Percentiles rank a stretch among this genome's conserved stretches.
Evolutionary conservation across 1,140 invertebrate genomes (phyloP).

Genomic region (Parapsyche elsis): DNA sequence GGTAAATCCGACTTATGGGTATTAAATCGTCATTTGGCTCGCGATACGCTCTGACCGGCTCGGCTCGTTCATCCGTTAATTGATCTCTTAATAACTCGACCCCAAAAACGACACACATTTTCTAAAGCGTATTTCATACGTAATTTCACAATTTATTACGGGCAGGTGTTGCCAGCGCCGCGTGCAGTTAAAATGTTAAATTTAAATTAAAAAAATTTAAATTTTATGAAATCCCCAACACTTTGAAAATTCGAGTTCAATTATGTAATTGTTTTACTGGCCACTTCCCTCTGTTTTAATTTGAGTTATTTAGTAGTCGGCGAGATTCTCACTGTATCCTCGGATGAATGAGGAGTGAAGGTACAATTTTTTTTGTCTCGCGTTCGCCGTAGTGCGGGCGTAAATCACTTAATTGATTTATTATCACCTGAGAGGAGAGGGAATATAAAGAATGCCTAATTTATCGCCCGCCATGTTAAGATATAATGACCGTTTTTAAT

Average conservation of each 20-base stretch:
- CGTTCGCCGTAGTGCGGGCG: not conserved
- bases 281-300: too few species aligned
- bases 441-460: constrained; percentile 54
- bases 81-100: constrained; percentile 25
- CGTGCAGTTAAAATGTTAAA: too few species aligned
- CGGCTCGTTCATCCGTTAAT: not conserved
- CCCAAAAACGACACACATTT: too few species aligned
- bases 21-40: constrained; percentile 24
- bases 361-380: not conserved
- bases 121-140: not conserved
- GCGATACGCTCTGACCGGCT: not conserved
- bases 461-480: constrained; percentile 52
- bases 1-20: not conserved
- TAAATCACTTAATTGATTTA: constrained; percentile 55
- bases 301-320: too few species aligned
- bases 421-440: constrained; percentile 45
- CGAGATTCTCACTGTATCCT: too few species aligned
- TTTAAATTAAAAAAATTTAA: too few species aligned
- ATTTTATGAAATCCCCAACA: too few species aligned
- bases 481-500: constrained; percentile 53
- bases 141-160: constrained; percentile 9
- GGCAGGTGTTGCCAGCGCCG: too few species aligned
- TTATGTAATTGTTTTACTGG: too few species aligned
- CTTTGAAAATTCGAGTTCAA: too few species aligned
- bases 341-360: too few species aligned